These are phyloP conservation scores for Drosophila stalkeri DNA, from an alignment of 2,888 invertebrate species.

Conservation along the genomic window DNA sequence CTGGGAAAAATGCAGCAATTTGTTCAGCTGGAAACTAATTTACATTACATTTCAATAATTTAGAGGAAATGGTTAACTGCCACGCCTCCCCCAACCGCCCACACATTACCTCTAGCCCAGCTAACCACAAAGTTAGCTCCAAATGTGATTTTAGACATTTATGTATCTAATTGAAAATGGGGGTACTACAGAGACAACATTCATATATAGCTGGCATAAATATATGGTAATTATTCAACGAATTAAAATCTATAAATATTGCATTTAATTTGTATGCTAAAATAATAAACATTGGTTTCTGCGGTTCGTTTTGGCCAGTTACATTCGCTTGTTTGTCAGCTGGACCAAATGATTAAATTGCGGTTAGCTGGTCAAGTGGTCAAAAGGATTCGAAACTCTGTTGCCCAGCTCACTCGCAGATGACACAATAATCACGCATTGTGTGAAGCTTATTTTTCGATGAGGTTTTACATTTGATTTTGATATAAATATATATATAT, in stretches of 20 bases:
- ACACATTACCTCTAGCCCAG: background rate
- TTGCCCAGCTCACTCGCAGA: constrained; percentile 9
- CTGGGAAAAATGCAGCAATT: constrained; percentile 32
- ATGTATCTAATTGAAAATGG: constrained; percentile 51
- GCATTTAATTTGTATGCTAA: constrained; percentile 75
- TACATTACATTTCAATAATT: constrained; percentile 68
- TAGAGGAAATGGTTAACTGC: constrained; percentile 7
- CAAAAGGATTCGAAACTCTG: constrained; percentile 34
- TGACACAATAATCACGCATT: constrained; percentile 44
- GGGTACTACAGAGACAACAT: constrained; percentile 1
- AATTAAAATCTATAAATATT: constrained; percentile 73
- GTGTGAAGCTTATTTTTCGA: constrained; percentile 21
- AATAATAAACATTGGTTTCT: constrained; percentile 77
- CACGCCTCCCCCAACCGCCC: constrained; percentile 6
- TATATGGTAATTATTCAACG: constrained; percentile 61
- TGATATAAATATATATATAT: no score
- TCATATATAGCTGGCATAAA: background rate
- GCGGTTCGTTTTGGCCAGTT: constrained; percentile 53
- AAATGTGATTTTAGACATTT: constrained; percentile 52
- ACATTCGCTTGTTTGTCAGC: constrained; percentile 44
- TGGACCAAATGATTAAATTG: constrained; percentile 71
- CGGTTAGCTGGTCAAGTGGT: constrained; percentile 52
- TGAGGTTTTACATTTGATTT: constrained; percentile 12
- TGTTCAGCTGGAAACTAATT: constrained; percentile 60
- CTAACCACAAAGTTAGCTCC: constrained; percentile 46